phyloP scores from a whole-genome alignment of 2,113 vertebrate genomes.

The Caretta caretta region DNA sequence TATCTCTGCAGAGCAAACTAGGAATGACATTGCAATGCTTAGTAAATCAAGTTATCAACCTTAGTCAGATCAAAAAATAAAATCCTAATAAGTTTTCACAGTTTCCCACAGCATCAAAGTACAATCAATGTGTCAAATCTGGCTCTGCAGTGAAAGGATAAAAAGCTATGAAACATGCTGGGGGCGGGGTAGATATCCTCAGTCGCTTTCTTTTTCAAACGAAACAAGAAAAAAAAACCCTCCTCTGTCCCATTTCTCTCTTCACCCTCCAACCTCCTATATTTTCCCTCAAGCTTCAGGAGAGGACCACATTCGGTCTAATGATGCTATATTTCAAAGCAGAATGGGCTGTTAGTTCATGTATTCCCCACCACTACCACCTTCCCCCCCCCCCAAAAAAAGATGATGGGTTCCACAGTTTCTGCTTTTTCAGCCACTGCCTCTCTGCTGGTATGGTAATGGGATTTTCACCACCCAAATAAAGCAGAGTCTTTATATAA shows the following conservation, averaged over 20 bases:
- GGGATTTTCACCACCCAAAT: constrained; percentile 56
- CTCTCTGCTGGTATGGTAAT: constrained; percentile 7
- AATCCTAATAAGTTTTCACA: constrained; percentile 61
- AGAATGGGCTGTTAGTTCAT: constrained; percentile 22
- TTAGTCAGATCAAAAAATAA: constrained; percentile 18
- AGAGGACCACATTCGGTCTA: constrained; percentile 33
- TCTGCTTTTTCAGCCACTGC: background rate
- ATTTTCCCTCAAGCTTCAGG: background rate
- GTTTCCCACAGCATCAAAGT: constrained; percentile 16
- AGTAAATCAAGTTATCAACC: constrained; percentile 36
- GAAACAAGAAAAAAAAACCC: background rate
- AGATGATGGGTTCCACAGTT: background rate
- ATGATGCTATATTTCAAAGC: constrained; percentile 12
- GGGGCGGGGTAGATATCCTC: background rate
- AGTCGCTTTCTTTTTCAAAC: background rate
- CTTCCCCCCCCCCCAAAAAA: background rate
- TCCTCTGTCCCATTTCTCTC: background rate
- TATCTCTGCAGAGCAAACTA: background rate
- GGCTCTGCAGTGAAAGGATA: constrained; percentile 14
- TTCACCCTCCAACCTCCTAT: background rate
- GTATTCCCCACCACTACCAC: background rate
- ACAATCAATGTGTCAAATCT: constrained; percentile 37
- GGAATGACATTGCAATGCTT: background rate
- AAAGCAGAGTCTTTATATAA: constrained; percentile 24
- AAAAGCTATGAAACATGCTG: constrained; percentile 15